Percentiles rank a stretch among this genome's conserved stretches.
phyloP scores from a whole-genome alignment of 1,140 invertebrate genomes.

The Gryllus bimaculatus region DNA sequence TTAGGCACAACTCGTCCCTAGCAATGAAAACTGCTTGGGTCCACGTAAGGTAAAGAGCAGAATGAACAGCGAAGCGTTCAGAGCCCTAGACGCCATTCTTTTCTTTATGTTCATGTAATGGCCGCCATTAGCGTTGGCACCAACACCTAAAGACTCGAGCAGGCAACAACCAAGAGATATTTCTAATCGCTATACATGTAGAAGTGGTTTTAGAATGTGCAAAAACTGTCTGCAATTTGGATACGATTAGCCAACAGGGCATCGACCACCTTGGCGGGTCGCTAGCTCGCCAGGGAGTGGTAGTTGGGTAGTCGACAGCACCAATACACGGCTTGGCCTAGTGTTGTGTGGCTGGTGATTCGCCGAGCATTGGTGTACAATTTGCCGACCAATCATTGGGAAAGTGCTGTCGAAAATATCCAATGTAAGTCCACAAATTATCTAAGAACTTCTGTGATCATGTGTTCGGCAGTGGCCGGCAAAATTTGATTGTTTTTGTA shows the following conservation, averaged over 20 bases:
- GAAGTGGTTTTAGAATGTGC: not conserved
- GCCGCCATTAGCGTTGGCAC: not conserved
- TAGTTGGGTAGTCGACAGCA: conserved; percentile 27
- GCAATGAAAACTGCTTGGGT: too few relatives aligned
- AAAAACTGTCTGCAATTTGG: not conserved
- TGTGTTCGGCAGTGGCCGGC: conserved; percentile 16
- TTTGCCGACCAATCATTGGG: conserved; percentile 54
- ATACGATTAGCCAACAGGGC: conserved; percentile 15
- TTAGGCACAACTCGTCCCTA: too few relatives aligned
- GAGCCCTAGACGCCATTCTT: not conserved
- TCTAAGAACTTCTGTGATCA: conserved; percentile 36
- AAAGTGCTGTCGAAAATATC: conserved; percentile 57
- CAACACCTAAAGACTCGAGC: too few relatives aligned
- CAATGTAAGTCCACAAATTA: conserved; percentile 72
- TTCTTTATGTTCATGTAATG: not conserved
- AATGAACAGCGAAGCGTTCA: too few relatives aligned
- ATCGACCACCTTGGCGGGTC: conserved; percentile 23
- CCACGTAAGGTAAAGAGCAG: too few relatives aligned
- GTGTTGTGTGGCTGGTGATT: conserved; percentile 33
- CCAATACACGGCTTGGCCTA: conserved; percentile 33
- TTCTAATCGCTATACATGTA: too few relatives aligned
- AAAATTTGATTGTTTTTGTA: conserved; percentile 19
- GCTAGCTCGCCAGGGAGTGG: conserved; percentile 23
- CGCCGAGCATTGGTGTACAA: conserved; percentile 29
- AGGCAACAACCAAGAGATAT: too few relatives aligned